These are phyloP conservation scores for Ethmia dodecea DNA, from an alignment of 2,888 invertebrate species.

Conservation along the genomic window DNA sequence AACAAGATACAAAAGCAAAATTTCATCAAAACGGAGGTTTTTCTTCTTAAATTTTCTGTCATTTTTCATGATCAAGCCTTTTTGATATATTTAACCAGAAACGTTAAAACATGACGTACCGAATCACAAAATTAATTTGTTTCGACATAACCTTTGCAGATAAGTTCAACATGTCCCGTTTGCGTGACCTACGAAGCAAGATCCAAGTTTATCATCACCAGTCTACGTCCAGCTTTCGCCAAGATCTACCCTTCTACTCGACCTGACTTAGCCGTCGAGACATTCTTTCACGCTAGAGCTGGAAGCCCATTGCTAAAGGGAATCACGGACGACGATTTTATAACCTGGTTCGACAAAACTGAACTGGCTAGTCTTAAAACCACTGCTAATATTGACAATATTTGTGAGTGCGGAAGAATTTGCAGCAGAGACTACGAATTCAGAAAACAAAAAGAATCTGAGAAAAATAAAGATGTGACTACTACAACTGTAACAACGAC, in stretches of 20 bases:
- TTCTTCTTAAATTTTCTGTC: no score
- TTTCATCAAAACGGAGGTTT: no score
- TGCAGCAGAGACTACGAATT: constrained; percentile 67
- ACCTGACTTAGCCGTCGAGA: constrained; percentile 80
- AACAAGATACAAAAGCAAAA: no score
- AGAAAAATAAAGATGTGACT: neutral
- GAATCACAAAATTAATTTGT: no score
- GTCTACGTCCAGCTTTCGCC: constrained; percentile 80
- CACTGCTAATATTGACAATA: constrained; percentile 64
- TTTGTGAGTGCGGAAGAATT: constrained; percentile 74
- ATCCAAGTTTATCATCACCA: constrained; percentile 78
- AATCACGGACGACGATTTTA: constrained; percentile 81
- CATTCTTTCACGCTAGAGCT: constrained; percentile 79
- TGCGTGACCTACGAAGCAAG: constrained; percentile 79
- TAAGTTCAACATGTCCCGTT: constrained; percentile 77
- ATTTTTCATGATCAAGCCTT: no score
- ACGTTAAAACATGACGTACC: no score
- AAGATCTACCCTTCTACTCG: constrained; percentile 79
- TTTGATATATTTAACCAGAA: no score
- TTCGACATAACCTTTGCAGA: no score
- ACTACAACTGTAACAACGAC: constrained; percentile 9
- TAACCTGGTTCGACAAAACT: constrained; percentile 82
- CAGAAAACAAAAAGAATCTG: constrained; percentile 29
- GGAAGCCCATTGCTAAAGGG: constrained; percentile 79
- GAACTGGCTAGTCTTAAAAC: constrained; percentile 65